Percentiles rank a stretch among this genome's conserved stretches.
phyloP scores from a whole-genome alignment of 2,797 vertebrate genomes.

The Sarcoramphus papa region DNA sequence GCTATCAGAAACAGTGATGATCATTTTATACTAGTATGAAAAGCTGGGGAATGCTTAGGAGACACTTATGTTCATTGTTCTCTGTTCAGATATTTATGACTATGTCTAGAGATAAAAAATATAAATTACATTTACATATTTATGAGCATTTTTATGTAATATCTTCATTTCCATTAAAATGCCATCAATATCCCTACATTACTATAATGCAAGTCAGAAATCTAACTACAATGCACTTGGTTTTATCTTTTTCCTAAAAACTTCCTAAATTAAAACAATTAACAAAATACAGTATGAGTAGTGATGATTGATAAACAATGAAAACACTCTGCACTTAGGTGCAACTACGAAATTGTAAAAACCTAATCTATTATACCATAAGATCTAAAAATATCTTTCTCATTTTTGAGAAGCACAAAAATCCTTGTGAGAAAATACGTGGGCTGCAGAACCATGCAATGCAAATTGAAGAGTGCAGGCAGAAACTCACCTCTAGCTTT shows the following conservation, averaged over 20 bases:
- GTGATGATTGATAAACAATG: neutral
- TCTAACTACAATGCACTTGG: neutral
- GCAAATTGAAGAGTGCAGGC: conserved; percentile 73
- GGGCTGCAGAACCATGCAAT: conserved; percentile 46
- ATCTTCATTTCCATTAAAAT: neutral
- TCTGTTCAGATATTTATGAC: conserved; percentile 34
- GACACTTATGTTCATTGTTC: conserved; percentile 4
- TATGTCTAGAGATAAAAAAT: conserved; percentile 23
- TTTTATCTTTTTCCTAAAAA: neutral
- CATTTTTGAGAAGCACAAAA: neutral
- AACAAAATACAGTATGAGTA: neutral
- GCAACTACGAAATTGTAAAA: neutral
- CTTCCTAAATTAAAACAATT: neutral
- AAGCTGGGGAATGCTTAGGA: neutral
- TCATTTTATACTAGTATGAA: neutral
- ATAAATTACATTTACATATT: conserved; percentile 51
- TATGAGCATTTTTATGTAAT: conserved; percentile 1
- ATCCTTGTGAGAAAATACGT: neutral
- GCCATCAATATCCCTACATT: neutral
- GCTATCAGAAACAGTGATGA: neutral
- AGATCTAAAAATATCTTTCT: neutral
- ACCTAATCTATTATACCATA: neutral
- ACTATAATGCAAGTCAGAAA: neutral
- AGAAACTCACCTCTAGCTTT: conserved; percentile 96
- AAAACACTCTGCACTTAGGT: neutral